phyloP scores from a whole-genome alignment of 2,888 invertebrate genomes.

The Cheilosia scutellata region DNA sequence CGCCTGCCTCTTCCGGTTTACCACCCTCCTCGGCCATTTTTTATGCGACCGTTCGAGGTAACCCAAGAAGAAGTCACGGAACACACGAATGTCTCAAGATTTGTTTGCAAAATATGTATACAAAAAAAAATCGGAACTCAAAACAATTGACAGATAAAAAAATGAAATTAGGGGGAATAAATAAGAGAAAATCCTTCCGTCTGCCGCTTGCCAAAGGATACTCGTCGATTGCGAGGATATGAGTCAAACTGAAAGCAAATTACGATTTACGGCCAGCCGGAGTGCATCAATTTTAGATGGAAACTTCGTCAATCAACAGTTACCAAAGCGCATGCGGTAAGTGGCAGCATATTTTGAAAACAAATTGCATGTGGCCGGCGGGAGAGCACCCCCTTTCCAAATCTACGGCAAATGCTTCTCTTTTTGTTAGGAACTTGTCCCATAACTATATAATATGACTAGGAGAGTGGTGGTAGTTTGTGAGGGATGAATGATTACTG shows the following conservation, averaged over 20 bases:
- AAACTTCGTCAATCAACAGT: conserved; percentile 56
- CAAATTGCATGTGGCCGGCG: conserved; percentile 54
- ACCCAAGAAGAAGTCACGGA: conserved; percentile 5
- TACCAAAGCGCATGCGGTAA: conserved; percentile 68
- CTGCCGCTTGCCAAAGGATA: conserved; percentile 19
- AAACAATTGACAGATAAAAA: conserved; percentile 49
- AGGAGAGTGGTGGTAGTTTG: conserved; percentile 40
- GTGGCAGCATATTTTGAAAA: conserved; percentile 65
- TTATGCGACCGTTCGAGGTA: conserved; percentile 34
- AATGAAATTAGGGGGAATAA: conserved; percentile 24
- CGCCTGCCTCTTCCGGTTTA: conserved; percentile 81
- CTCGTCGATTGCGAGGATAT: conserved; percentile 44
- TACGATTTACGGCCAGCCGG: conserved; percentile 22
- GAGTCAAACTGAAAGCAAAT: conserved; percentile 57
- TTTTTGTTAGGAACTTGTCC: conserved; percentile 5
- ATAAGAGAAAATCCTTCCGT: conserved; percentile 21
- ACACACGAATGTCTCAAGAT: conserved; percentile 13
- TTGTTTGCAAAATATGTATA: conserved; percentile 16
- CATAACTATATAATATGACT: conserved; percentile 22
- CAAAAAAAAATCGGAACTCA: conserved; percentile 1
- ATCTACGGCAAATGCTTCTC: conserved; percentile 6
- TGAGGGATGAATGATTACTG: conserved; percentile 51
- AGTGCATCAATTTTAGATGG: conserved; percentile 54
- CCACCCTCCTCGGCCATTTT: conserved; percentile 83
- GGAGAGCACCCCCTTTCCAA: conserved; percentile 13